A percentile compares a stretch with the other conserved stretches of the same genome.
phyloP scores from a whole-genome alignment of 2,797 vertebrate species.

The Thripadectes ignobilis region DNA sequence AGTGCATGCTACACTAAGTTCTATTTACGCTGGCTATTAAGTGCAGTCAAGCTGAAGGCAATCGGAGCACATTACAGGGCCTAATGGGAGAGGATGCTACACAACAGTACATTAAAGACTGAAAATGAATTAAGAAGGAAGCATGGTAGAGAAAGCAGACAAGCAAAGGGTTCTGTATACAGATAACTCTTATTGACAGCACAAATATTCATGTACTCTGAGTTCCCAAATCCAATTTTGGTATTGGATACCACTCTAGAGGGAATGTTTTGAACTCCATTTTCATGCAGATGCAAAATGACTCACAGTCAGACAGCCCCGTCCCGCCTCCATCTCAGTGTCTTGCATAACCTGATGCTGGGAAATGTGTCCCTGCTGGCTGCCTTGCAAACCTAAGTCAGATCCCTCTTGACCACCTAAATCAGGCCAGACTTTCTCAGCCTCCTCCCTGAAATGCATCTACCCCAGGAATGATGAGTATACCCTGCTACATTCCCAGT shows the following conservation, averaged over 20 bases:
- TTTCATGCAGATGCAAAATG: slow-evolving; percentile 46
- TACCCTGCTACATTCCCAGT: not conserved
- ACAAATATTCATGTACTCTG: slow-evolving; percentile 70
- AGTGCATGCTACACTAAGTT: slow-evolving; percentile 88
- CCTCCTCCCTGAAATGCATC: not conserved
- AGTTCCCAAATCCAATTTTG: slow-evolving; percentile 73
- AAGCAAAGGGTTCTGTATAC: slow-evolving; percentile 73
- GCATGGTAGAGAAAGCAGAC: slow-evolving; percentile 78
- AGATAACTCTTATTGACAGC: slow-evolving; percentile 82
- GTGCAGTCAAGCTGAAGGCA: slow-evolving; percentile 87
- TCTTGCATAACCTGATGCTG: slow-evolving; percentile 14
- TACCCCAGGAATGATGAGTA: not conserved
- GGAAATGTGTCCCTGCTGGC: not conserved
- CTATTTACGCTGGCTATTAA: slow-evolving; percentile 90
- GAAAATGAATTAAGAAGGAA: slow-evolving; percentile 86
- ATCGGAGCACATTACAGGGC: slow-evolving; percentile 85
- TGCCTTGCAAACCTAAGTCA: not conserved
- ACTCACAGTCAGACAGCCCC: not conserved
- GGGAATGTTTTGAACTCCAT: slow-evolving; percentile 61
- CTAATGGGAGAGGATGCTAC: slow-evolving; percentile 86
- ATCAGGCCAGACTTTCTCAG: not conserved
- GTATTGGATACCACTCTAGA: slow-evolving; percentile 68
- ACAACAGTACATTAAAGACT: slow-evolving; percentile 86
- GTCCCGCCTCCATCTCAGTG: not conserved
- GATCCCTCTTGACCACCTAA: not conserved